Evolutionary conservation across 2,113 vertebrate species (phyloP), one percentile per base, ranked within the genome.

Genomic region (Castor canadensis): DNA sequence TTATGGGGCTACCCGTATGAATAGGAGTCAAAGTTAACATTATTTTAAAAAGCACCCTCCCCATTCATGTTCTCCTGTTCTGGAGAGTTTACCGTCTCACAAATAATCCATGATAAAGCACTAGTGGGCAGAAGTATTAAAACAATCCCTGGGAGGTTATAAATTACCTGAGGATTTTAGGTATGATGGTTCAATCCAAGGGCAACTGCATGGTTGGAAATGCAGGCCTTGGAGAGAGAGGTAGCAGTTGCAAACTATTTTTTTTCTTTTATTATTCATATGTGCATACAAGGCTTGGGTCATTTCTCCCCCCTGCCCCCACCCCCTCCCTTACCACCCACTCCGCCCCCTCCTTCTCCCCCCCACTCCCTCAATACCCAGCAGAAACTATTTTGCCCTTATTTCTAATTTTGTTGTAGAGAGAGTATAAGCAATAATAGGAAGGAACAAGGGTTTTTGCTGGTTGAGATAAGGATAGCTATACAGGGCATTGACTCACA

Each of bases 31-130:
- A 91, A 81, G 9, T 6, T 45, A 28, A 16, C n/a, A 66, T 58
- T 32, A 60, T 77, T 95, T 88, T 58, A 43, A 93, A 49, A 52
- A 84, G 47, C 58, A 85, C 94, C 58, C 49, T 93, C 20, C 13
- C n/a, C 32, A 17, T 47, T 76, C n/a, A 22, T 71, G 22, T 40
- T 56, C 80, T 38, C 9, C 32, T 49, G 9, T 64, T 82, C 62
- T 72, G 64, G 40, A 90, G 38, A 71, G 62, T 20, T 49, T 43
- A 75, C 49, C 17, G 72, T 71, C 52, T 86, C 80, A 45, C 56
- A 58, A 8, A 86, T 32, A 84, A 66, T 79, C 69, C 43, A 28
- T 47, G 28, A 20, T 13, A 9, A 52, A 71, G 49, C 72, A 60
- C 58, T 83, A 30, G 88, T 26, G 60, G 73, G 32, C 32, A 75